Base-by-base conservation (phyloP, 2,888 invertebrate genomes). In the Eucera pruinosa region DNA sequence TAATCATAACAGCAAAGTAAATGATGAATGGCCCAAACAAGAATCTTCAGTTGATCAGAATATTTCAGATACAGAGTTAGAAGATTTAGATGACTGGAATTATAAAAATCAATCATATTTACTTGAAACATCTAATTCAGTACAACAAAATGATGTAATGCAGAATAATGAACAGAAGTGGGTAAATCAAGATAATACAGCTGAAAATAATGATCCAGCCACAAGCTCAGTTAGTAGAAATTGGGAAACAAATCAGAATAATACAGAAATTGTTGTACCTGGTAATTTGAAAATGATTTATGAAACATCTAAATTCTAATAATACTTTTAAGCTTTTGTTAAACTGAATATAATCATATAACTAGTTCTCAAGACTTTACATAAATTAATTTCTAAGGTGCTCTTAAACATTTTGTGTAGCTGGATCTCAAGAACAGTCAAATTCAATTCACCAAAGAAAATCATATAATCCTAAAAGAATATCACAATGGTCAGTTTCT, bases 1-100 rank as follows among this genome's bases (percentile, higher is more conserved):
- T 43, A 78, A 84, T 2, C 65, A 84, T 36, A 80, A 80, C n/a
- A 71, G 83, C 4, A 86, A 86, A 57, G 73, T 82, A 11, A 83
- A 78, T 45, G 80, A 86, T 3, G 45, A 47, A 15, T 87, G 87
- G 86, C 76, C 82, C 9, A 87, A 85, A 47, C 81, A 85, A 15
- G 84, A 86, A 43, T 30, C 67, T 27, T 23, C 65, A 0, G 45
- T 87, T 94, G 95, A 95, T 78, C 94, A 94, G 88, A 95, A 95
- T 88, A 93, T 95, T 54, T 94, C 94, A 30, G 95, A 95, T 89
- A 94, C 94, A 86, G 94, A 94, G 84, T 94, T 93, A 81, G 93
- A 93, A 92, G 81, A 84, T 66, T 47, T 86, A 9, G 80, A 82
- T 13, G 85, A 87, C 13, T 89, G 88, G 88, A 82, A 82, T 45